Conservation (phyloP, 2,113 vertebrate genomes). For the Pomatorhinus ruficollis region DNA sequence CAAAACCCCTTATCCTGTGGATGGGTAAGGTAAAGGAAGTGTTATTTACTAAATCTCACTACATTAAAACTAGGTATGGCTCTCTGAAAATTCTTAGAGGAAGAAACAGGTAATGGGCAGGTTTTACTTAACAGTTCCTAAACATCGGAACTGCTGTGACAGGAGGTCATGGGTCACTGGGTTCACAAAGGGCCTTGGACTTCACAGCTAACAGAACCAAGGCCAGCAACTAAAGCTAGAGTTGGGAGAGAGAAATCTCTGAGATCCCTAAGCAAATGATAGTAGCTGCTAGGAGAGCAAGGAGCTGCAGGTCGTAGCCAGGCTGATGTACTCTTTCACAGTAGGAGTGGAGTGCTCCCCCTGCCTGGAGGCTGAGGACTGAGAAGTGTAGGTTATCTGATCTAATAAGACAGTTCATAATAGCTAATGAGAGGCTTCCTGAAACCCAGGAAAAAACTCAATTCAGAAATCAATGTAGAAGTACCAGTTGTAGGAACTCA, state of each 20-base stretch:
- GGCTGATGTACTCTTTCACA: neutral
- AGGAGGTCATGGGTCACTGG: neutral
- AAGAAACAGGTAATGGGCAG: neutral
- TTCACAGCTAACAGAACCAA: neutral
- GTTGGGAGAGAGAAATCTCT: neutral
- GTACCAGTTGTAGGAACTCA: neutral
- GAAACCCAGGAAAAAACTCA: neutral
- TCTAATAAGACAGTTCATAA: neutral
- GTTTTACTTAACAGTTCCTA: neutral
- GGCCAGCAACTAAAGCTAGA: neutral
- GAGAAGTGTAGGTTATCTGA: neutral
- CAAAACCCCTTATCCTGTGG: neutral
- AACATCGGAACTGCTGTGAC: neutral
- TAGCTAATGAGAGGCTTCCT: neutral
- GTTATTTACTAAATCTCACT: neutral
- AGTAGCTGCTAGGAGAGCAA: neutral
- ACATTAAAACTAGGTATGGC: no score
- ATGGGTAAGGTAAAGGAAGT: neutral
- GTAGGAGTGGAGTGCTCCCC: neutral
- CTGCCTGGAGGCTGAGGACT: neutral
- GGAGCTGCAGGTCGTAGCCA: neutral
- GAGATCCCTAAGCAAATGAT: neutral
- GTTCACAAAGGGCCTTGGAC: neutral
- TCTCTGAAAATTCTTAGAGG: neutral
- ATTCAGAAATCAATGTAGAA: neutral